Evolutionary conservation across 2,797 vertebrate species (phyloP).

Genomic region (Leptatherina wallacei): DNA sequence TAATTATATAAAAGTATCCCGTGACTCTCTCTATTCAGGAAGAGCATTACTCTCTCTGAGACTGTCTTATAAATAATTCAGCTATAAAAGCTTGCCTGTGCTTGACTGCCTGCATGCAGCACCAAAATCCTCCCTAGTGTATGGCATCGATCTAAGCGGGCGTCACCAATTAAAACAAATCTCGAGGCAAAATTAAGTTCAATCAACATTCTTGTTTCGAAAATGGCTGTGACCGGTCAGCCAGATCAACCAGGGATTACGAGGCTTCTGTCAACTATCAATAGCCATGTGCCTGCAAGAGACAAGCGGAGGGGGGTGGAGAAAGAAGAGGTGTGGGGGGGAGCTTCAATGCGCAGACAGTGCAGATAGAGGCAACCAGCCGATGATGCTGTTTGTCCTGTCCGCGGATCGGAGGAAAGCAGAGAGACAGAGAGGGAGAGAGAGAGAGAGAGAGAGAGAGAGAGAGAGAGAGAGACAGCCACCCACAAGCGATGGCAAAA

Average conservation of each 20-base stretch:
- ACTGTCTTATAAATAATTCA: slow-evolving; percentile 84
- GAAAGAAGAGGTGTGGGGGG: neutral
- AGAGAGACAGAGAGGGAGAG: neutral
- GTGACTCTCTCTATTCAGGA: slow-evolving; percentile 48
- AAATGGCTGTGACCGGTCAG: slow-evolving; percentile 54
- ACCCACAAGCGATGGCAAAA: slow-evolving; percentile 34
- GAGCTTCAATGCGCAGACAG: slow-evolving; percentile 64
- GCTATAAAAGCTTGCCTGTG: slow-evolving; percentile 74
- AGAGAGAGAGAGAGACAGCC: slow-evolving; percentile 24
- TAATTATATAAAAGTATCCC: slow-evolving; percentile 2
- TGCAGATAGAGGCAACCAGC: slow-evolving; percentile 44
- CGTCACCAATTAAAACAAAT: slow-evolving; percentile 68
- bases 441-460: too few species aligned
- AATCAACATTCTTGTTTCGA: slow-evolving; percentile 69
- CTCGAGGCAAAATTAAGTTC: slow-evolving; percentile 73
- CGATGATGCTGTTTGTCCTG: slow-evolving; percentile 71
- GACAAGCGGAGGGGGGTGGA: slow-evolving; percentile 3
- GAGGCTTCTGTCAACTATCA: slow-evolving; percentile 78
- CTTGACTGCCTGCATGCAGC: slow-evolving; percentile 67
- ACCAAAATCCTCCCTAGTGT: slow-evolving; percentile 32
- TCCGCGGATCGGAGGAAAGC: slow-evolving; percentile 48
- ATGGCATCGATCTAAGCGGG: slow-evolving; percentile 40
- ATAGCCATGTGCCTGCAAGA: slow-evolving; percentile 67
- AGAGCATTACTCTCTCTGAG: slow-evolving; percentile 59
- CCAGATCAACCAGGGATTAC: slow-evolving; percentile 73